These are phyloP conservation scores for Eurosta solidaginis DNA, from an alignment of 1,140 invertebrate genomes.

Conservation along the genomic window DNA sequence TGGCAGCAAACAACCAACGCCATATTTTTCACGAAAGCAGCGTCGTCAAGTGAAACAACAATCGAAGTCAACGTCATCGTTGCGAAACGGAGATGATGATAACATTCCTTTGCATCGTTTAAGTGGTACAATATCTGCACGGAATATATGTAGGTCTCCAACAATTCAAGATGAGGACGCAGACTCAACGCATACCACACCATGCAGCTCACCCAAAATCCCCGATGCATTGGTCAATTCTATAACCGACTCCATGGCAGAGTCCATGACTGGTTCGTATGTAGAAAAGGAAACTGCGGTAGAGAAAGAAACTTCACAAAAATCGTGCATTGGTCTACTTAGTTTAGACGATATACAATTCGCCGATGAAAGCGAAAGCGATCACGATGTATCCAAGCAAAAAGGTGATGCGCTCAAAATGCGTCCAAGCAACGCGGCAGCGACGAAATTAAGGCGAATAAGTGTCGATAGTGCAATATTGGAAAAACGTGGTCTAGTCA, in stretches of 20 bases:
- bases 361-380: slow-evolving; percentile 61
- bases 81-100: slow-evolving; percentile 24
- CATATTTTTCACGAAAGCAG: slow-evolving; percentile 51
- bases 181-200: neutral
- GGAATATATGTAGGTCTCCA: slow-evolving; percentile 34
- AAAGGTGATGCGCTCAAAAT: neutral
- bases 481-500: slow-evolving; percentile 14
- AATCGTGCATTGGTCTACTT: slow-evolving; percentile 53
- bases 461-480: slow-evolving; percentile 11
- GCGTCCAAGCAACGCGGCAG: neutral
- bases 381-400: slow-evolving; percentile 29
- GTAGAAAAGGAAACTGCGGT: slow-evolving; percentile 62
- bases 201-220: neutral
- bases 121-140: slow-evolving; percentile 8
- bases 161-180: neutral
- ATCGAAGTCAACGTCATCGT: slow-evolving; percentile 37
- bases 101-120: slow-evolving; percentile 11
- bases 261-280: slow-evolving; percentile 52
- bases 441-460: neutral
- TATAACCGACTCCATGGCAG: neutral
- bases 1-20: slow-evolving; percentile 45
- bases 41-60: slow-evolving; percentile 47
- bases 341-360: slow-evolving; percentile 62
- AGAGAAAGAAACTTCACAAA: slow-evolving; percentile 59
- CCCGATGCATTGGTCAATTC: neutral